These are phyloP conservation scores for Iselma pallidipennis DNA, from an alignment of 2,888 invertebrate genomes.

Conservation along the genomic window DNA sequence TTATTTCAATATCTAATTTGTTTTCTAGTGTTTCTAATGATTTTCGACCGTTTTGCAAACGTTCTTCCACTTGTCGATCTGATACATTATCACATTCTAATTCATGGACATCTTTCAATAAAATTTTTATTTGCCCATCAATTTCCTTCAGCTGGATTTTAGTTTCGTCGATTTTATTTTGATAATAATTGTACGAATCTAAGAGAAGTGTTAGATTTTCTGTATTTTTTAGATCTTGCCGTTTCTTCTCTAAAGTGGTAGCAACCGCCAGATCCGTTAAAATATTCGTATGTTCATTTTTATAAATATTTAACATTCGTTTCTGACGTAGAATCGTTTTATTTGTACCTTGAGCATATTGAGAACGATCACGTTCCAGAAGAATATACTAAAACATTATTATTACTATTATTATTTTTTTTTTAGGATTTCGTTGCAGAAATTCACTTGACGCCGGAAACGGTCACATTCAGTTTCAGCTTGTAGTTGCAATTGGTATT, in stretches of 20 bases:
- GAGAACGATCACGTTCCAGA: constrained; percentile 8
- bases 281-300: constrained; percentile 67
- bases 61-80: constrained; percentile 57
- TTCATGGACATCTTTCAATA: constrained; percentile 34
- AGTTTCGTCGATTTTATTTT: constrained; percentile 35
- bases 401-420: too few species aligned
- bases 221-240: constrained; percentile 60
- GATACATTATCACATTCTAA: constrained; percentile 45
- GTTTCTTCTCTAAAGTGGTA: constrained; percentile 61
- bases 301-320: constrained; percentile 64
- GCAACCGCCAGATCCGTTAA: constrained; percentile 65
- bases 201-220: constrained; percentile 61
- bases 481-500: constrained; percentile 71
- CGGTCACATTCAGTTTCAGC: constrained; percentile 79
- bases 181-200: constrained; percentile 61
- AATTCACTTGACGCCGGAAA: constrained; percentile 76
- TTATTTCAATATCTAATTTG: constrained; percentile 70
- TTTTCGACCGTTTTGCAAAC: constrained; percentile 58
- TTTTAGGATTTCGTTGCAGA: too few species aligned
- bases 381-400: constrained; percentile 23
- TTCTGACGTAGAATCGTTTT: constrained; percentile 59
- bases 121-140: constrained; percentile 57
- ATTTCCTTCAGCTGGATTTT: constrained; percentile 56
- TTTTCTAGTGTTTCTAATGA: constrained; percentile 73
- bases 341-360: constrained; percentile 57